These are phyloP conservation scores for Proctacanthus coquilletti DNA, from an alignment of 1,140 invertebrate genomes.

Conservation along the genomic window DNA sequence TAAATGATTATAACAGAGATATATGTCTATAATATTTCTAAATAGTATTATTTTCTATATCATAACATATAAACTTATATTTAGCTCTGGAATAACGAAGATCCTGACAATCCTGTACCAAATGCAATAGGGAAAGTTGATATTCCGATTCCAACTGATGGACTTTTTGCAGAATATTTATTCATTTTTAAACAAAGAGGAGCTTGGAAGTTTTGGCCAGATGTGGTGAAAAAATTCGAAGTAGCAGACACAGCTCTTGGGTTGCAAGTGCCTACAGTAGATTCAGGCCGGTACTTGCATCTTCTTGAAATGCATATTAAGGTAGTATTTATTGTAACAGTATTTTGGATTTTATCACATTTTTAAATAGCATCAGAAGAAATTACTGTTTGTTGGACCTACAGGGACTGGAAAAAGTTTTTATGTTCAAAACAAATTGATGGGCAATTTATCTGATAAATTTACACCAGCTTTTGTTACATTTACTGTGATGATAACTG, in stretches of 20 bases:
- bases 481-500: constrained; percentile 76
- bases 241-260: constrained; percentile 22
- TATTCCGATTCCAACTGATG: constrained; percentile 54
- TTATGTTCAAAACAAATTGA: constrained; percentile 73
- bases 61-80: too few relatives aligned
- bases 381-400: constrained; percentile 69
- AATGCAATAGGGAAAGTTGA: constrained; percentile 47
- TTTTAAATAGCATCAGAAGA: constrained; percentile 36
- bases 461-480: constrained; percentile 71
- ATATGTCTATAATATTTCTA: too few relatives aligned
- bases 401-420: constrained; percentile 89
- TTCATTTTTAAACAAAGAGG: constrained; percentile 62
- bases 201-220: constrained; percentile 59
- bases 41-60: too few relatives aligned
- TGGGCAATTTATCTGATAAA: constrained; percentile 57
- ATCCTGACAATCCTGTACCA: constrained; percentile 47
- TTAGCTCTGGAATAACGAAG: too few relatives aligned
- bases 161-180: constrained; percentile 62
- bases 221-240: constrained; percentile 35
- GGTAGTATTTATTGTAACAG: constrained; percentile 7
- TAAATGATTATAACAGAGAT: too few relatives aligned
- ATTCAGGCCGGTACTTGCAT: constrained; percentile 62
- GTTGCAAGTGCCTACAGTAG: constrained; percentile 56
- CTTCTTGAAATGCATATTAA: constrained; percentile 50
- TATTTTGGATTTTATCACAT: constrained; percentile 1